Evolutionary conservation across 2,113 vertebrate genomes (phyloP), one percentile per base, ranked within the genome.

Genomic region (Spea bombifrons): DNA sequence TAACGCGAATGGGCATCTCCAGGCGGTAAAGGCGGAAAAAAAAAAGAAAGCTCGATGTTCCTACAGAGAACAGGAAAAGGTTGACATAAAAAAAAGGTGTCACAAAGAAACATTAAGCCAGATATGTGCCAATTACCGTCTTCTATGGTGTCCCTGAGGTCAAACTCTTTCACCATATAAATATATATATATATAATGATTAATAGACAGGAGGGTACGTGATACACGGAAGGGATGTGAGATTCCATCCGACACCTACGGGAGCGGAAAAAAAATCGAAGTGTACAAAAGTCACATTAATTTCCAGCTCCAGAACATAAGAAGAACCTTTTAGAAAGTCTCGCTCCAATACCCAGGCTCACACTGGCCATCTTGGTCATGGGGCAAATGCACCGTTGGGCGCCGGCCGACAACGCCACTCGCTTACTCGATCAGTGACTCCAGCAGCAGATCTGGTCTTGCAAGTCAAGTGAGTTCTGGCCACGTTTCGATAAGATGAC

Each of bases 401-500:
- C 30, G 30, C 30, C 30, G 30, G 30, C 30, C 30, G 30, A 30
- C 30, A 30, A 30, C 30, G 30, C 30, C 30, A 30, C 30, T 30
- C 30, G 30, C 30, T 30, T 30, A 30, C 46, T n/a, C 8, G 15
- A 9, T 44, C 67, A 16, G 5, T 49, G 47, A 69, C 4, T 16
- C 13, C n/a, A 7, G 30, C n/a, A 30, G 5, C 5, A 30, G 13
- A 7, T 69, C 48, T 49, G 48, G 67, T 69, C 46, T 49, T 69
- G 67, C 67, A 69, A 50, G 30, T 55, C 44, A 50, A 16, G 16
- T 8, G 43, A 30, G 44, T 59, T 61, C 61, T 61, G 30, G 59
- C 30, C 55, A 16, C 6, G 55, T 15, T 59, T 73, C 49, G 4
- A 73, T 73, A 61, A 73, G 71, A 73, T 44, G 71, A 53, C 61